phyloP scores from a whole-genome alignment of 2,888 invertebrate species.

The Dusona sp. region DNA sequence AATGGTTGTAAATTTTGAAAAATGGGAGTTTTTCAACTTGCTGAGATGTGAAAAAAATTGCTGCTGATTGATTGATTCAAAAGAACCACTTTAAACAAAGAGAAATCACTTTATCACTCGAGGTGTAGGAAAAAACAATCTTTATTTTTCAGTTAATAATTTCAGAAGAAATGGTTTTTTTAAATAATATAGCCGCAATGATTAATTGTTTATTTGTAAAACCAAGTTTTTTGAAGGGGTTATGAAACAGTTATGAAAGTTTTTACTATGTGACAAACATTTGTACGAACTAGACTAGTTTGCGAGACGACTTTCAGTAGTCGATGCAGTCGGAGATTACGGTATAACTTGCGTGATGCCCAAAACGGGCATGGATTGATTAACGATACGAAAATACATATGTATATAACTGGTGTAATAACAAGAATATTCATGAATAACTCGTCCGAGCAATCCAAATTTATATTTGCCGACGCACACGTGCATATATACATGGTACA shows the following conservation, averaged over 20 bases:
- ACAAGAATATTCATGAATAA: conserved; percentile 21
- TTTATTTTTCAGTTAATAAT: too few species aligned
- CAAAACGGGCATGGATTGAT: conserved; percentile 46
- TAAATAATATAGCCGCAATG: neutral
- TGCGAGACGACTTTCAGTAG: neutral
- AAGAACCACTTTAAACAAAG: too few species aligned
- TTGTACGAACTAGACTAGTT: neutral
- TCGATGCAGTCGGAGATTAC: conserved; percentile 7
- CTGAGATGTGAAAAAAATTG: too few species aligned
- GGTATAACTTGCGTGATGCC: neutral
- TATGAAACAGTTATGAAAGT: neutral
- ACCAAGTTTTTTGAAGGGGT: neutral
- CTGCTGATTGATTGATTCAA: too few species aligned
- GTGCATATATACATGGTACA: neutral
- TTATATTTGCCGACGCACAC: neutral
- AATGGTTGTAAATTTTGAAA: neutral
- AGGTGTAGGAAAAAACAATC: too few species aligned
- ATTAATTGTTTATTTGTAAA: neutral
- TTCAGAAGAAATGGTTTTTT: neutral
- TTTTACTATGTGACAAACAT: neutral
- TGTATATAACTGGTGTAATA: conserved; percentile 12
- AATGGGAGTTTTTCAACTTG: neutral
- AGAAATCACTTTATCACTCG: too few species aligned
- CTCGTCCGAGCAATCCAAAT: conserved; percentile 8
- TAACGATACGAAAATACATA: conserved; percentile 42